Evolutionary conservation across 2,113 vertebrate species (phyloP).

Genomic region (Syrrhaptes paradoxus): DNA sequence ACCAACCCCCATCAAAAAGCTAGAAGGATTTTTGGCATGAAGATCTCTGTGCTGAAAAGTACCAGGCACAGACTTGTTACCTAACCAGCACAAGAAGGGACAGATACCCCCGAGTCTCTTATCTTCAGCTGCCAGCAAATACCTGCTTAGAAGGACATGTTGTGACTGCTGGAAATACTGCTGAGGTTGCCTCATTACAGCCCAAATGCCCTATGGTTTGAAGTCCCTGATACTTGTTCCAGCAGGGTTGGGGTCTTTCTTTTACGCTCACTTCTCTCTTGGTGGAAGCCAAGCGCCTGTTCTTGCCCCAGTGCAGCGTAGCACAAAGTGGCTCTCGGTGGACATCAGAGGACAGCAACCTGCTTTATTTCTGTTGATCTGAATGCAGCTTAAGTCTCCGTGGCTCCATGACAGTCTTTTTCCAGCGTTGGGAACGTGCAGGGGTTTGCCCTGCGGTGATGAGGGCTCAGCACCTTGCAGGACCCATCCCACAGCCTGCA

Average conservation of each 20-base stretch:
- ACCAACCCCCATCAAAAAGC: background rate
- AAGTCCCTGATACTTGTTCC: background rate
- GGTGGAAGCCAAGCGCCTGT: background rate
- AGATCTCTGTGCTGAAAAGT: background rate
- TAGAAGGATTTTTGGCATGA: background rate
- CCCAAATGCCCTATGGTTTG: background rate
- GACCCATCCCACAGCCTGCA: background rate
- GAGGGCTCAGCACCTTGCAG: background rate
- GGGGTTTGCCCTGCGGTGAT: background rate
- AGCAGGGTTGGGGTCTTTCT: background rate
- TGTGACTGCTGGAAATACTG: background rate
- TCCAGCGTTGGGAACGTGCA: background rate
- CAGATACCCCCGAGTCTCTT: background rate
- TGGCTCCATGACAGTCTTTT: background rate
- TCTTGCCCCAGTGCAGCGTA: background rate
- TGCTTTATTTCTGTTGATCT: background rate
- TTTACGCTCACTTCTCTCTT: background rate
- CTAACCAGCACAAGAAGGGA: background rate
- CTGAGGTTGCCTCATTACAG: background rate
- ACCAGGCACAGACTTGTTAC: background rate
- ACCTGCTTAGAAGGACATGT: background rate
- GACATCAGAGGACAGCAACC: background rate
- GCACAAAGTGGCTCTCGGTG: background rate
- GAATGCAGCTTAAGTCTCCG: background rate
- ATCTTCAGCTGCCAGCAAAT: background rate